Base-by-base conservation (phyloP, 2,113 vertebrate genomes). In the Macquaria australasica region DNA sequence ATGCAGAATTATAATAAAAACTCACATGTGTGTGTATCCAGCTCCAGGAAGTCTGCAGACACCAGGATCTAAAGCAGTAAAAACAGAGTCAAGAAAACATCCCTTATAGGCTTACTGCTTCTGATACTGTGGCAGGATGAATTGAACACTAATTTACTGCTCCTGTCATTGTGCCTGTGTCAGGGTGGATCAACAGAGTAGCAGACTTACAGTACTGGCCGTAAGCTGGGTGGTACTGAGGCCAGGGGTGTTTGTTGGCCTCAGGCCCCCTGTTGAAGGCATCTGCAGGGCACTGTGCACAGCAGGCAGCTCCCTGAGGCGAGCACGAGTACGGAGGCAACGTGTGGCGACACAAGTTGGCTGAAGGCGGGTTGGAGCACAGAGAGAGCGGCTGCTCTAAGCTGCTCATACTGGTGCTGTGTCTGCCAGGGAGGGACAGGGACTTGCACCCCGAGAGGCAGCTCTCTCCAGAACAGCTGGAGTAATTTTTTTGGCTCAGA, bases 331-430 rank as follows among this genome's bases (percentile, higher is more conserved):
- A 95, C 0, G 92, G 92, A 0, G 90, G 84, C 58, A 91, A 16
- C 7, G 88, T 91, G 69, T 93, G 93, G 81, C 93, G 90, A 3
- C 70, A 78, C 4, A 88, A 11, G 41, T 84, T 74, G 4, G 79
- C 85, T 0, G 89, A 92, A 0, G 93, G 94, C 0, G 93, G 94
- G 55, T 94, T 93, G 63, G 96, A 96, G 89, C 69, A 95, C 45
- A 96, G 88, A 0, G 96, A 96, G 8, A 82, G 83, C 0, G 96
- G 96, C 91, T 94, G 95, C 89, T 96, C 96, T 12, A 96, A 73
- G 86, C 91, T 95, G 25, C 48, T 76, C 39, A 86, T 48, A 1
- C 72, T 69, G 55, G 56, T 39, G 89, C 90, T 91, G 73, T 90
- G 68, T 2, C 73, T 50, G 20, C 89, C 68, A 2, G 91, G 88